Evolutionary conservation across 37 sponge, comb jelly and placozoan genomes (phyloP), one percentile per base, ranked within the genome.

Genomic region (Chondrilla cf. caribensis): DNA sequence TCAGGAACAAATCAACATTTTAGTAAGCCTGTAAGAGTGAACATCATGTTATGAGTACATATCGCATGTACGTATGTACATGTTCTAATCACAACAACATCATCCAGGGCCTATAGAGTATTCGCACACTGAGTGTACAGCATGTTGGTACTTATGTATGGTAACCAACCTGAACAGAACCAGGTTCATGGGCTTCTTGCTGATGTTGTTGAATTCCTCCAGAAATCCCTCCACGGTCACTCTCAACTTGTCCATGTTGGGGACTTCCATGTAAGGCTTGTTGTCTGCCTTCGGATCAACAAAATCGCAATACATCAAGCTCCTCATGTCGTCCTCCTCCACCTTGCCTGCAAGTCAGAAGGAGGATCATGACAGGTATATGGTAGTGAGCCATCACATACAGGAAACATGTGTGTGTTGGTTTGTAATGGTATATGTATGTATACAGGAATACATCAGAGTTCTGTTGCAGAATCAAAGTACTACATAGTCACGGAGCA

Each of bases 111-210:
- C n/a, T n/a, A n/a, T n/a, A n/a, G n/a, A n/a, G n/a, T n/a, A n/a
- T n/a, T n/a, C n/a, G n/a, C n/a, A n/a, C n/a, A n/a, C n/a, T n/a
- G n/a, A n/a, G n/a, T n/a, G n/a, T n/a, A n/a, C n/a, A n/a, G n/a
- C n/a, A n/a, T n/a, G n/a, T n/a, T n/a, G n/a, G n/a, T n/a, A n/a
- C n/a, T n/a, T n/a, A n/a, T n/a, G n/a, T n/a, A n/a, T n/a, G n/a
- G n/a, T 62, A 5, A 54, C 84, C 24, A n/a, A 95, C 96, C 96
- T 89, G 85, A 97, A 97, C 83, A 97, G 79, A 55, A 97, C 98
- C 5, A 97, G 86, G 84, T 97, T 95, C 98, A 97, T 97, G 3
- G 98, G 95, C 59, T 97, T 97, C 79, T 97, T 97, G 91, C 91
- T 92, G 83, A 97, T 87, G 79, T 95, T 95, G 77, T 97, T 97